Percentiles rank a stretch among this genome's conserved stretches.
Evolutionary conservation across 2,888 invertebrate genomes (phyloP).

Genomic region (Eulithis prunata): DNA sequence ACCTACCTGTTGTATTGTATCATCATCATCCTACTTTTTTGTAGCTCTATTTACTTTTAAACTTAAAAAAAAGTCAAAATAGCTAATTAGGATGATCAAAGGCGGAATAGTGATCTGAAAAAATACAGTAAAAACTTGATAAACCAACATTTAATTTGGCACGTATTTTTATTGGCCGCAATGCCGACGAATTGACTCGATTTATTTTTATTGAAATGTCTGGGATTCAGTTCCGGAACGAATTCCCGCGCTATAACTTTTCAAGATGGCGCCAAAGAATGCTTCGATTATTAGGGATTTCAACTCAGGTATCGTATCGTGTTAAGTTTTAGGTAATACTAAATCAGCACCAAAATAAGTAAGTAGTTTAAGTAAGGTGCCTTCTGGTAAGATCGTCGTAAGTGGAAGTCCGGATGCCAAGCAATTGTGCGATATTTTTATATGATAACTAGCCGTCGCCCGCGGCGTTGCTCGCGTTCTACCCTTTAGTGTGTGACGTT

Average conservation of each 20-base stretch:
- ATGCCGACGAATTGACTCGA: constrained; percentile 34
- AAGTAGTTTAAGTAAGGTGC: too few species aligned
- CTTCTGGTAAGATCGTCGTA: too few species aligned
- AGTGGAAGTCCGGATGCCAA: too few species aligned
- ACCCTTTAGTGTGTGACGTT: too few species aligned
- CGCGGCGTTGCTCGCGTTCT: too few species aligned
- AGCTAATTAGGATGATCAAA: constrained; percentile 49
- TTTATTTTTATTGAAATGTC: constrained; percentile 42
- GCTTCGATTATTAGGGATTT: too few species aligned
- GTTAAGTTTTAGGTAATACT: too few species aligned
- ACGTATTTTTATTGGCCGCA: constrained; percentile 45
- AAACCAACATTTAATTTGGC: constrained; percentile 47
- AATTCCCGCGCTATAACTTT: constrained; percentile 25
- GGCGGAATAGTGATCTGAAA: constrained; percentile 40
- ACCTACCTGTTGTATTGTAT: background rate
- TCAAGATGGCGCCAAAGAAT: constrained; percentile 23
- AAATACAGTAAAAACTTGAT: constrained; percentile 40
- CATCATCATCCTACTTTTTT: background rate
- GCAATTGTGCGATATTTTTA: too few species aligned
- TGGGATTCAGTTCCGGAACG: constrained; percentile 34
- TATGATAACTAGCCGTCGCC: too few species aligned
- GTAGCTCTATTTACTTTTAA: constrained; percentile 15
- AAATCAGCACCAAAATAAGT: too few species aligned
- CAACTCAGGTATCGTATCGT: too few species aligned
- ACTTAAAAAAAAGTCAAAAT: constrained; percentile 27